Evolutionary conservation across 2,888 invertebrate species (phyloP).

Genomic region (Busseola fusca): DNA sequence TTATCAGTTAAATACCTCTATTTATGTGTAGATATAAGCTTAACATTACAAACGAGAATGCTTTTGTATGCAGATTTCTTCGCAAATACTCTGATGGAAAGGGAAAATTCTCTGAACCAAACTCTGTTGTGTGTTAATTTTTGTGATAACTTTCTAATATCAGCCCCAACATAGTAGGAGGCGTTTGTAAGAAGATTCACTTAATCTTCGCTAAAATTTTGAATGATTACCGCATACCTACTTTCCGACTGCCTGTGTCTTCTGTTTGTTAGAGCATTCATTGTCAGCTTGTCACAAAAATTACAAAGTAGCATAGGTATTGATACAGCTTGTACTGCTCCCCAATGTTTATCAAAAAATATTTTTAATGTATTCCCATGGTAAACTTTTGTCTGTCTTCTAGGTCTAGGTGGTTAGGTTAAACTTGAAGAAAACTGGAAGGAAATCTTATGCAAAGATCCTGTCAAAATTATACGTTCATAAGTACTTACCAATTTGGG

Average conservation of each 20-base stretch:
- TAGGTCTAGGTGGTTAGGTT: not conserved
- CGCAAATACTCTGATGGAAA: slow-evolving; percentile 5
- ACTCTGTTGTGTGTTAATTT: slow-evolving; percentile 3
- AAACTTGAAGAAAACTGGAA: not conserved
- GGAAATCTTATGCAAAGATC: not conserved
- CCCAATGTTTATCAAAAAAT: not conserved
- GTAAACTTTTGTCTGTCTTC: not conserved
- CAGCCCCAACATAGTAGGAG: slow-evolving; percentile 8
- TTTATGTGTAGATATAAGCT: not conserved
- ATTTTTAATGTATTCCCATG: too few relatives aligned
- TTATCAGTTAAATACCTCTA: slow-evolving; percentile 4
- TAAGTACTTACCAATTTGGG: slow-evolving; percentile 93
- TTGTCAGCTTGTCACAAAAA: slow-evolving; percentile 5
- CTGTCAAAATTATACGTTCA: not conserved
- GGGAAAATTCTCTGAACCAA: slow-evolving; percentile 2
- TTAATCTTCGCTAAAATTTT: slow-evolving; percentile 21
- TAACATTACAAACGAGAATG: not conserved
- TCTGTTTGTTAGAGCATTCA: not conserved
- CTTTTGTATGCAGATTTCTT: slow-evolving; percentile 15
- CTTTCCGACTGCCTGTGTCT: slow-evolving; percentile 8
- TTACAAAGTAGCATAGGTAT: not conserved
- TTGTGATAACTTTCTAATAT: slow-evolving; percentile 15
- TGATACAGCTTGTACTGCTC: slow-evolving; percentile 1
- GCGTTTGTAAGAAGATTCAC: slow-evolving; percentile 19
- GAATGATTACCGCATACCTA: slow-evolving; percentile 27